Conservation (phyloP, 2,113 vertebrate species). For the Gnathonemus echidnorhynchus region DNA sequence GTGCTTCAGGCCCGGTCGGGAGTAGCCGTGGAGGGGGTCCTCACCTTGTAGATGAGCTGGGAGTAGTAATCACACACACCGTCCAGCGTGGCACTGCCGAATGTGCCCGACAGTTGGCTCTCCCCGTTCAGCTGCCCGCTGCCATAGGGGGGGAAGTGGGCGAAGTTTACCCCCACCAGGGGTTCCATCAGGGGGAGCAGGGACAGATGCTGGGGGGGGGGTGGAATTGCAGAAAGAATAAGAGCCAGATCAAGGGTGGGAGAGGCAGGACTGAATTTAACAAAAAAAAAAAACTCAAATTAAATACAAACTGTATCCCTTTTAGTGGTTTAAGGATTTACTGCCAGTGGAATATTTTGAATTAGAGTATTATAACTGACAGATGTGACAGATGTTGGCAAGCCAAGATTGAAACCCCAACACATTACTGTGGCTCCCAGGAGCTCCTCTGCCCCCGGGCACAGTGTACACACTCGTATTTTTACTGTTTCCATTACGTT, state of each 20-base stretch:
- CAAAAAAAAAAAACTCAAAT: not conserved
- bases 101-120: conserved; percentile 78
- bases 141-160: conserved; percentile 86
- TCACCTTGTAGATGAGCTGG: conserved; percentile 83
- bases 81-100: conserved; percentile 83
- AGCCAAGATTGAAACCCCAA: not conserved
- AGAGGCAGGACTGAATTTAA: not conserved
- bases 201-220: conserved; percentile 71
- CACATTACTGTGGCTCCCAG: not conserved
- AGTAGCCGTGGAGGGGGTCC: not conserved
- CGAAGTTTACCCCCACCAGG: conserved; percentile 81
- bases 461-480: not conserved
- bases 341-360: not conserved
- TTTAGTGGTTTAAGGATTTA: not conserved
- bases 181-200: conserved; percentile 94
- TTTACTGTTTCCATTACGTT: not conserved
- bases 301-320: not conserved
- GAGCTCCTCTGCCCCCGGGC: not conserved
- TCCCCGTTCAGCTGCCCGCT: conserved; percentile 76
- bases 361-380: not conserved
- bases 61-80: conserved; percentile 92
- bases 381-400: not conserved
- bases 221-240: not conserved
- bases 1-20: not conserved
- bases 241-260: not conserved